phyloP scores from a whole-genome alignment of 2,113 vertebrate species.

The Mellivora capensis region DNA sequence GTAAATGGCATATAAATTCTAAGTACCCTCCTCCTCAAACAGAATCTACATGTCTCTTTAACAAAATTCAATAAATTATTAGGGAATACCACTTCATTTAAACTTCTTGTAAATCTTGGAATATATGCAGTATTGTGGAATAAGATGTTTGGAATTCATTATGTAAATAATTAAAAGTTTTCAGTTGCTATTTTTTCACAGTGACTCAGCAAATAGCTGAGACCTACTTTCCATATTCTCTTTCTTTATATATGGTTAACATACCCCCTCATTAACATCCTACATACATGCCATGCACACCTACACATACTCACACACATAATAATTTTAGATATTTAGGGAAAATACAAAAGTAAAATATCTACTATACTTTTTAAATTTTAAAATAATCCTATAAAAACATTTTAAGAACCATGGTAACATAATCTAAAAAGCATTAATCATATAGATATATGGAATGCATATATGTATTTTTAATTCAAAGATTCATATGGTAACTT shows the following conservation, averaged over 20 bases:
- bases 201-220: conserved; percentile 65
- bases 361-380: not conserved
- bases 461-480: not conserved
- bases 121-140: not conserved
- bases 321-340: conserved; percentile 57
- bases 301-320: conserved; percentile 35
- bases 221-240: conserved; percentile 47
- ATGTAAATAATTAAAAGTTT: not conserved
- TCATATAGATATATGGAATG: not conserved
- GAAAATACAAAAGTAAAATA: conserved; percentile 34
- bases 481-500: not conserved
- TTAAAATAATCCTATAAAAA: not conserved
- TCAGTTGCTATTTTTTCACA: conserved; percentile 54
- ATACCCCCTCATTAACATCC: conserved; percentile 68
- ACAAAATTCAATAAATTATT: not conserved
- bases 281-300: conserved; percentile 48
- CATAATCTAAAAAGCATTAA: not conserved
- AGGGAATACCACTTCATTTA: not conserved
- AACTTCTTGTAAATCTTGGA: not conserved
- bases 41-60: not conserved
- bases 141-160: not conserved
- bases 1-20: not conserved
- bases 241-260: conserved; percentile 47
- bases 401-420: not conserved
- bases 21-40: not conserved